Conservation (phyloP, 2,888 invertebrate species). For the Thymelicus acteon region DNA sequence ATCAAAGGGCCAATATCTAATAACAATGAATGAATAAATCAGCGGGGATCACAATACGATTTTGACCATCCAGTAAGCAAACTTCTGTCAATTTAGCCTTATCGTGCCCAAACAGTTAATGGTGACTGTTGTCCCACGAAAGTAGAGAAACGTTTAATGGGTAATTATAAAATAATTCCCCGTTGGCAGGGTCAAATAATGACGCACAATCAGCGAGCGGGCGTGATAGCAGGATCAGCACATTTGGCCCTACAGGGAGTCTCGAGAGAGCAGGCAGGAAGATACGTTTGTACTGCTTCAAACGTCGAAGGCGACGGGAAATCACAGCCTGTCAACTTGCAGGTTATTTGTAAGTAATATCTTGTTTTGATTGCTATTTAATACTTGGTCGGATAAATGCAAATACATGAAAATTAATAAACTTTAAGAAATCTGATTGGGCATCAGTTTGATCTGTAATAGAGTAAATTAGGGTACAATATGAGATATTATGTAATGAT, state of each 20-base stretch:
- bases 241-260: conserved; percentile 93
- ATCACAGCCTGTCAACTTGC: conserved; percentile 91
- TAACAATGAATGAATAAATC: too few species aligned
- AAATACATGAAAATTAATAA: too few species aligned
- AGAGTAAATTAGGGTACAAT: too few species aligned
- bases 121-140: neutral
- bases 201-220: conserved; percentile 93
- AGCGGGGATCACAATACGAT: too few species aligned
- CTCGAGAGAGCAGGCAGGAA: conserved; percentile 92
- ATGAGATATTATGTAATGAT: too few species aligned
- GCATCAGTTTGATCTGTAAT: too few species aligned
- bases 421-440: too few species aligned
- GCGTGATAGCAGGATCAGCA: conserved; percentile 94
- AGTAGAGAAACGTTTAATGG: neutral
- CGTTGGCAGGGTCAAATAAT: conserved; percentile 90
- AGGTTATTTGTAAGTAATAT: conserved; percentile 94
- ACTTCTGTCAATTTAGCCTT: neutral
- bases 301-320: conserved; percentile 96
- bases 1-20: too few species aligned
- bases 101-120: neutral
- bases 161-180: conserved; percentile 41
- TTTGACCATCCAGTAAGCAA: too few species aligned
- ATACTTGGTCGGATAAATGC: too few species aligned
- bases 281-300: conserved; percentile 94
- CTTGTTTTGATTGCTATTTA: neutral